These are phyloP conservation scores for Sphinx pinastri DNA, from an alignment of 2,888 invertebrate genomes.

Conservation along the genomic window DNA sequence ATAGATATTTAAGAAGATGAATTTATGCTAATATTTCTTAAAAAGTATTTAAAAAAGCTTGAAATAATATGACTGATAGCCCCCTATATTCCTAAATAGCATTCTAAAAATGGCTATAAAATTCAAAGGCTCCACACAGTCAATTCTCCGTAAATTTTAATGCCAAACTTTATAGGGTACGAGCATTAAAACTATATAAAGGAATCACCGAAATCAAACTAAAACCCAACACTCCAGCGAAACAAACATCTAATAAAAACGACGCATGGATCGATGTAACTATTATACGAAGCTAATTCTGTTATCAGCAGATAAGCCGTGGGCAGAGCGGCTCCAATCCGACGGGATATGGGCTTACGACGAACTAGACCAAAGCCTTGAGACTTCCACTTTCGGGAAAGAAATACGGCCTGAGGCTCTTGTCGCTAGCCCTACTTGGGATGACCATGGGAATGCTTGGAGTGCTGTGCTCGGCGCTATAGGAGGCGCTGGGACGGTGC, in stretches of 20 bases:
- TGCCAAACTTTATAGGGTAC: neutral
- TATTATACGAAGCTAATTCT: constrained; percentile 68
- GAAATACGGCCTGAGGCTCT: constrained; percentile 52
- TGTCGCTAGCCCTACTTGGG: constrained; percentile 43
- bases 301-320: constrained; percentile 79
- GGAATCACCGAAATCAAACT: constrained; percentile 5
- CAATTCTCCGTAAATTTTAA: neutral
- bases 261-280: constrained; percentile 67
- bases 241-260: constrained; percentile 37
- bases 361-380: constrained; percentile 44
- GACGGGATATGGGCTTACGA: constrained; percentile 59
- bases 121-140: too few relatives aligned
- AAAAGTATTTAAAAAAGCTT: too few relatives aligned
- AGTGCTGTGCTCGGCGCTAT: constrained; percentile 71
- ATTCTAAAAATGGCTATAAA: too few relatives aligned
- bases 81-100: too few relatives aligned
- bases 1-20: neutral
- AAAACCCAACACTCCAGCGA: constrained; percentile 27
- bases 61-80: too few relatives aligned
- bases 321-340: constrained; percentile 62
- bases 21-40: too few relatives aligned
- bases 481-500: constrained; percentile 69
- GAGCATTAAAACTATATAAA: neutral
- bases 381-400: constrained; percentile 36
- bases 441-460: constrained; percentile 60